Evolutionary conservation across 2,113 vertebrate species (phyloP).

Genomic region (Myxocyprinus asiaticus): DNA sequence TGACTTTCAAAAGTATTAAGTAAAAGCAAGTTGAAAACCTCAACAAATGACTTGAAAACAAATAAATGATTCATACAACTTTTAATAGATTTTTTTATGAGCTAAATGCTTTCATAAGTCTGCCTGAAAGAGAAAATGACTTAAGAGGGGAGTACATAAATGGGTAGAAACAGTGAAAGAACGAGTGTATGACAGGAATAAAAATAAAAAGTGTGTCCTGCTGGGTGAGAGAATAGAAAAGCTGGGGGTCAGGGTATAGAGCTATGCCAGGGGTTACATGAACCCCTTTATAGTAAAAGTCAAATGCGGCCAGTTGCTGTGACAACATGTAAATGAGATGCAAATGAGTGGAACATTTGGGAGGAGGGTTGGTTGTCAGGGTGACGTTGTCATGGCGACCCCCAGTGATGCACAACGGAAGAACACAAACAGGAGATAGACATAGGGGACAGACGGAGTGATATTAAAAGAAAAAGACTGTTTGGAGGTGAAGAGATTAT

Average conservation of each 20-base stretch:
- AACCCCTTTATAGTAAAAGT: slow-evolving; percentile 69
- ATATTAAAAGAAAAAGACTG: slow-evolving; percentile 18
- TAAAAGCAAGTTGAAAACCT: slow-evolving; percentile 25
- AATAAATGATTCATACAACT: slow-evolving; percentile 22
- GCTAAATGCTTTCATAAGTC: background rate
- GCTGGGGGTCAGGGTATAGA: slow-evolving; percentile 23
- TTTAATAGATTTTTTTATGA: slow-evolving; percentile 28
- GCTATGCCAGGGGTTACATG: slow-evolving; percentile 21
- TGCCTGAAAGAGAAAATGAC: background rate
- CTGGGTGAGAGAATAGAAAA: slow-evolving; percentile 7
- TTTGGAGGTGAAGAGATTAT: slow-evolving; percentile 21
- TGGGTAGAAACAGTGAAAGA: slow-evolving; percentile 22
- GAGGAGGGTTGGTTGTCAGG: slow-evolving; percentile 63
- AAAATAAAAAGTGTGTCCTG: slow-evolving; percentile 29
- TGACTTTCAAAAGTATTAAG: slow-evolving; percentile 14
- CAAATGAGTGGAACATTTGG: slow-evolving; percentile 68
- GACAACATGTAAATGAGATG: slow-evolving; percentile 79
- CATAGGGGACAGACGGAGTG: slow-evolving; percentile 5
- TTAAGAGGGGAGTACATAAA: background rate
- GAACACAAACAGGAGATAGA: slow-evolving; percentile 47
- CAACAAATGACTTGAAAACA: background rate
- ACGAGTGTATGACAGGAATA: slow-evolving; percentile 46
- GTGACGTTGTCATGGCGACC: slow-evolving; percentile 75
- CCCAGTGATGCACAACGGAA: slow-evolving; percentile 57
- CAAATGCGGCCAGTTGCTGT: slow-evolving; percentile 68